Evolutionary conservation across 2,113 vertebrate species (phyloP).

Genomic region (Clarias batrachus): DNA sequence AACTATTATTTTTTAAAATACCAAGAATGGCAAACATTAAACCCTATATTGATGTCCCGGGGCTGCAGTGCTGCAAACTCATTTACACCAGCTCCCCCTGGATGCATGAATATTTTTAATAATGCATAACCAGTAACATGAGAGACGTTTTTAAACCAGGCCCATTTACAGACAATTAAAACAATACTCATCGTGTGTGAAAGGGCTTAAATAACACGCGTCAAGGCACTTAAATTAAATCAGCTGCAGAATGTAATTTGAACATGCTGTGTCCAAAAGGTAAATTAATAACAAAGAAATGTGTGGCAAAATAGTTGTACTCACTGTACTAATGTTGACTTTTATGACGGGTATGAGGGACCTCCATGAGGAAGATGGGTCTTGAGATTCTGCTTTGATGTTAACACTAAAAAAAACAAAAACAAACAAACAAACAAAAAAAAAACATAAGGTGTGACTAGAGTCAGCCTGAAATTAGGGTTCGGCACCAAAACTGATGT

Average conservation of each 20-base stretch:
- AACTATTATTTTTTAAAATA: background rate
- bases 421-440: no score
- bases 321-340: conserved; percentile 96
- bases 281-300: background rate
- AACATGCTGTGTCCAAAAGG: background rate
- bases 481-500: no score
- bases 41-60: background rate
- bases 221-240: background rate
- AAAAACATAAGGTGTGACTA: background rate
- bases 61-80: background rate
- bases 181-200: background rate
- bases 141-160: background rate
- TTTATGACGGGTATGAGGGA: conserved; percentile 98
- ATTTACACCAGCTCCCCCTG: no score
- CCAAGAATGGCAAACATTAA: background rate
- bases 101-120: background rate
- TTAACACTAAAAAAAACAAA: conserved; percentile 74
- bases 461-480: background rate
- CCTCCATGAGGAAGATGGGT: conserved; percentile 92
- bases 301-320: conserved; percentile 54
- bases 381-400: conserved; percentile 87
- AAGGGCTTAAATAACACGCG: background rate
- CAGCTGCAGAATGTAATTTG: background rate
- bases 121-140: background rate
- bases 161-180: conserved; percentile 17